These are phyloP conservation scores for Lysiphlebus fabarum DNA, from an alignment of 1,140 invertebrate species.

Conservation along the genomic window DNA sequence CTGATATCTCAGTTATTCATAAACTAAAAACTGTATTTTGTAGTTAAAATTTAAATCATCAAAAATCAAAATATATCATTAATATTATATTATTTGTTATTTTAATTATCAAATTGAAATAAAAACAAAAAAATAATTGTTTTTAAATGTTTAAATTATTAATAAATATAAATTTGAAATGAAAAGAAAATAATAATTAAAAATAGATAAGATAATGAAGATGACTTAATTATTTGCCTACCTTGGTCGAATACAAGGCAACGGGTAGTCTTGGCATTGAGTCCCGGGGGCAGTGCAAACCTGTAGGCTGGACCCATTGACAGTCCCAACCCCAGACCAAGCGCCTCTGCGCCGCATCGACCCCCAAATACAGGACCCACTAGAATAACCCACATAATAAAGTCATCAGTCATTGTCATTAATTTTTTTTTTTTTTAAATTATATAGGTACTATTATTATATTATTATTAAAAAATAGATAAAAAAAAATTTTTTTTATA, in stretches of 20 bases:
- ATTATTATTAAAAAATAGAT: no score
- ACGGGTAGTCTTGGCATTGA: constrained; percentile 55
- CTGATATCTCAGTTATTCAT: no score
- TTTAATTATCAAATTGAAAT: neutral
- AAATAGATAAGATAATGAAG: constrained; percentile 38
- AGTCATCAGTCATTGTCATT: constrained; percentile 48
- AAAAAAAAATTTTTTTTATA: no score
- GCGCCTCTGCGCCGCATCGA: constrained; percentile 57
- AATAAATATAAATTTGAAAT: no score
- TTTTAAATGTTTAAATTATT: no score
- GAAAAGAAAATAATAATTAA: no score
- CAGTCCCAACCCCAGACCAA: constrained; percentile 55
- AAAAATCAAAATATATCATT: no score
- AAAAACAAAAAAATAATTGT: neutral
- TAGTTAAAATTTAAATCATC: no score
- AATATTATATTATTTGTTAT: no score
- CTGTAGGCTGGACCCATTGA: constrained; percentile 56
- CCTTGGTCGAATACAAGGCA: constrained; percentile 58
- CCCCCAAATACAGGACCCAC: constrained; percentile 57
- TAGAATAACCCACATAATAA: constrained; percentile 50
- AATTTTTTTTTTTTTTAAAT: constrained; percentile 4
- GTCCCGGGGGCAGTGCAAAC: constrained; percentile 57
- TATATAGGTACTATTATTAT: no score
- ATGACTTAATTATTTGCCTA: constrained; percentile 48
- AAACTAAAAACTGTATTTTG: no score